phyloP scores from a whole-genome alignment of 2,113 vertebrate species.

The Guaruba guarouba region DNA sequence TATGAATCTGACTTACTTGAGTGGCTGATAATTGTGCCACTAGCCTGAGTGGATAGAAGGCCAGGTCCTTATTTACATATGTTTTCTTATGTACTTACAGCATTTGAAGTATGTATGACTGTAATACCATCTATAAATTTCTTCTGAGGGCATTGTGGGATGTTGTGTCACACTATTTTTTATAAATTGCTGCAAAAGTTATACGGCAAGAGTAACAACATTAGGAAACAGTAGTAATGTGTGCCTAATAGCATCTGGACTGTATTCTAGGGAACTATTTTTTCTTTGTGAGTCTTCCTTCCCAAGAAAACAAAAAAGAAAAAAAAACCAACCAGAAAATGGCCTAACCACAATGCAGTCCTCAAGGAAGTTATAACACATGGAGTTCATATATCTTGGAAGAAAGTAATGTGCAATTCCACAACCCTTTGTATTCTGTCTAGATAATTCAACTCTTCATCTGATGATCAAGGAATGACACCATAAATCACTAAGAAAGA shows the following conservation, averaged over 20 bases:
- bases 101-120: not conserved
- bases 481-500: not conserved
- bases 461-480: not conserved
- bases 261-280: not conserved
- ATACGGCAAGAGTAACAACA: not conserved
- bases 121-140: not conserved
- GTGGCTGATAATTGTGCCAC: not conserved
- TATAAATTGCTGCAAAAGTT: not conserved
- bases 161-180: not conserved
- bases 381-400: constrained; percentile 1
- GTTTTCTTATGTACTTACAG: not conserved
- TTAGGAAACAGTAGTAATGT: constrained; percentile 18
- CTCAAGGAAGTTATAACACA: constrained; percentile 20
- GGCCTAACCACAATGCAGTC: not conserved
- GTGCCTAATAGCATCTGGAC: constrained; percentile 1
- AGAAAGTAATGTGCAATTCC: not conserved
- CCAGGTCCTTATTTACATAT: not conserved
- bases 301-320: not conserved
- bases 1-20: not conserved
- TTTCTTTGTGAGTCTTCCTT: not conserved
- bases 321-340: not conserved
- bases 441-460: not conserved
- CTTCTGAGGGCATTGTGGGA: not conserved
- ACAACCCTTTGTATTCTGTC: not conserved
- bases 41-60: not conserved